A percentile compares a stretch with the other conserved stretches of the same genome.
phyloP scores from a whole-genome alignment of 2,797 vertebrate genomes.

The Microctenopoma stevenorrisi region DNA sequence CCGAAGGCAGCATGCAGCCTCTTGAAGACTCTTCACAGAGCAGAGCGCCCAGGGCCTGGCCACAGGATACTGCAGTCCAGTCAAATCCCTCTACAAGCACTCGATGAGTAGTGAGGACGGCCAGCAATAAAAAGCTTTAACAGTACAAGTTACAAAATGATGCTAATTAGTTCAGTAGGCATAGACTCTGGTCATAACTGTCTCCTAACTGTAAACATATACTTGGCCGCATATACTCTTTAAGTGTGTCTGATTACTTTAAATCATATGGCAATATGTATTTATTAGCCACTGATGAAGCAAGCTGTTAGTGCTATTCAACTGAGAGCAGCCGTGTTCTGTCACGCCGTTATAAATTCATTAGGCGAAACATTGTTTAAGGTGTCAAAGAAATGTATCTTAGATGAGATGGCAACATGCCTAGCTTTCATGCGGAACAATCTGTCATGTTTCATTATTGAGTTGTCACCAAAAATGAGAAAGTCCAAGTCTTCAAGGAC shows the following conservation, averaged over 20 bases:
- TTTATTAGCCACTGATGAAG: slow-evolving; percentile 27
- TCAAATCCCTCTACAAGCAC: neutral
- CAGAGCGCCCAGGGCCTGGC: slow-evolving; percentile 47
- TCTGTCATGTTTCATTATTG: slow-evolving; percentile 63
- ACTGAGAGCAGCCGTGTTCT: slow-evolving; percentile 29
- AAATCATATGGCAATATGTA: neutral
- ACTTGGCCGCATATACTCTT: neutral
- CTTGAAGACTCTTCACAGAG: slow-evolving; percentile 46
- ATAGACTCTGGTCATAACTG: slow-evolving; percentile 6
- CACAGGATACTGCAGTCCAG: slow-evolving; percentile 27
- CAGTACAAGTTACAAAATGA: slow-evolving; percentile 6
- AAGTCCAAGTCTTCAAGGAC: slow-evolving; percentile 57
- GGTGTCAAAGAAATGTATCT: slow-evolving; percentile 46
- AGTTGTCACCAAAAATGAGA: slow-evolving; percentile 54
- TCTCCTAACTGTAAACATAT: neutral
- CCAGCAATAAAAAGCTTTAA: neutral
- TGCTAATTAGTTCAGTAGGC: slow-evolving; percentile 18
- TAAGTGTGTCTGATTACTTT: slow-evolving; percentile 8
- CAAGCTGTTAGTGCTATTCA: slow-evolving; percentile 16
- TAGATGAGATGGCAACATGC: slow-evolving; percentile 40
- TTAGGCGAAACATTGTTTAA: slow-evolving; percentile 54
- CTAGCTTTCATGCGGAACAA: slow-evolving; percentile 42
- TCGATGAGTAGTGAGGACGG: neutral
- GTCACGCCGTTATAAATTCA: slow-evolving; percentile 42
- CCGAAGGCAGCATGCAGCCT: slow-evolving; percentile 32